Conservation (phyloP, 2,797 vertebrate genomes). For the Nannoperca australis region DNA sequence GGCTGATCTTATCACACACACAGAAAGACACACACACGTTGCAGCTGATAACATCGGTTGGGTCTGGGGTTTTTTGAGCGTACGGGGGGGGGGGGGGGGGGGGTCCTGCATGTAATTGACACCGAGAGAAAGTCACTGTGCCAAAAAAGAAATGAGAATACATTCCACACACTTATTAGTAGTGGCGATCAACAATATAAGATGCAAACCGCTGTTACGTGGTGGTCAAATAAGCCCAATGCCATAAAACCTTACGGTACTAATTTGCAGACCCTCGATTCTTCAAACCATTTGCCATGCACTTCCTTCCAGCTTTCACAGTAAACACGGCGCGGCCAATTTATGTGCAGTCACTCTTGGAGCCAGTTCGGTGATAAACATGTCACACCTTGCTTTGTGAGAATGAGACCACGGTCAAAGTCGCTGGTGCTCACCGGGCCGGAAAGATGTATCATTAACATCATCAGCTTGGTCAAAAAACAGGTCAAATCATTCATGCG, state of each 20-base stretch:
- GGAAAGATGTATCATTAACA: background rate
- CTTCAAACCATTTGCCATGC: background rate
- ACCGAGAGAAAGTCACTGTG: background rate
- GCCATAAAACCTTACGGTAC: no score
- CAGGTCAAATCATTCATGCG: background rate
- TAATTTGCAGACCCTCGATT: no score
- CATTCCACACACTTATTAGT: background rate
- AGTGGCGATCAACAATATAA: no score
- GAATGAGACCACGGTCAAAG: slow-evolving; percentile 5
- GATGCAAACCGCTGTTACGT: no score
- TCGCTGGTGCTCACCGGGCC: background rate
- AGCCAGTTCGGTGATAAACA: background rate
- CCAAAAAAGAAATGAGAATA: background rate
- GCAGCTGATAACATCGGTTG: slow-evolving; percentile 38
- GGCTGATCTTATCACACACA: slow-evolving; percentile 49
- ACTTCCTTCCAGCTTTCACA: background rate
- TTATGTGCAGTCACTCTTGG: background rate
- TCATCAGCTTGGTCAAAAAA: background rate
- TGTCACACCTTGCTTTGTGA: background rate
- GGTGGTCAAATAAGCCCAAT: no score
- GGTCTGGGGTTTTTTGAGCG: background rate
- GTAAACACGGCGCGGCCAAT: background rate
- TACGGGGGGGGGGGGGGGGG: background rate
- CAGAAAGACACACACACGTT: slow-evolving; percentile 17
- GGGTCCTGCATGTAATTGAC: background rate